Conservation (phyloP, 2,797 vertebrate genomes). For the Tolypeutes matacus region DNA sequence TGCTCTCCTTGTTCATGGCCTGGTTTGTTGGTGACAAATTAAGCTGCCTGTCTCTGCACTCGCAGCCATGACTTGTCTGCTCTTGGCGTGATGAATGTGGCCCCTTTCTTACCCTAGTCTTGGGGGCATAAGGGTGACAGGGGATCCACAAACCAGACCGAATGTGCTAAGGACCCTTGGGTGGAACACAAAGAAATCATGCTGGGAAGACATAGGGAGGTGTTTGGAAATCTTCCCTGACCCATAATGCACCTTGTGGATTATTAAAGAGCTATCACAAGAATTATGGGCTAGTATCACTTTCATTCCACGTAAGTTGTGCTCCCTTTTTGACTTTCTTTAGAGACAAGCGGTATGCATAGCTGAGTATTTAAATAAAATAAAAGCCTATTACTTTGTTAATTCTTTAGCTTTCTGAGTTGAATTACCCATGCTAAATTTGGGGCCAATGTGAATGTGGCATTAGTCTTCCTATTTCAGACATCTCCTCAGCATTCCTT, state of each 20-base stretch:
- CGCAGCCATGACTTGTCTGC: background rate
- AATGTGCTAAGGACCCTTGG: background rate
- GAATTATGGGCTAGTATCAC: background rate
- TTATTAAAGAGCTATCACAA: background rate
- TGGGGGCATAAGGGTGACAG: background rate
- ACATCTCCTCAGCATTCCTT: background rate
- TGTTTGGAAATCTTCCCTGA: background rate
- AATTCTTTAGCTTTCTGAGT: background rate
- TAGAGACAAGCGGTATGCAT: background rate
- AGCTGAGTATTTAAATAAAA: background rate
- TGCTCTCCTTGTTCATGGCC: no score
- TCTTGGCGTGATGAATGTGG: background rate
- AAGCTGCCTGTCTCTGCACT: background rate
- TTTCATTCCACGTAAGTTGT: background rate
- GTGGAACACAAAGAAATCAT: background rate
- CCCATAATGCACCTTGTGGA: background rate
- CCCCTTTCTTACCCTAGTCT: background rate
- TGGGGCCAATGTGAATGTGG: fast-evolving
- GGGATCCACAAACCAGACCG: no score
- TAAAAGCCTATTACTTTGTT: background rate
- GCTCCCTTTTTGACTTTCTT: background rate
- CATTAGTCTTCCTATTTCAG: background rate
- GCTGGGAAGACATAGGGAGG: background rate
- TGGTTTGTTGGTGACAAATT: background rate
- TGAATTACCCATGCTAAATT: background rate